A percentile compares a stretch with the other conserved stretches of the same genome.
Evolutionary conservation across 2,113 vertebrate species (phyloP).

Genomic region (Sula dactylatra): DNA sequence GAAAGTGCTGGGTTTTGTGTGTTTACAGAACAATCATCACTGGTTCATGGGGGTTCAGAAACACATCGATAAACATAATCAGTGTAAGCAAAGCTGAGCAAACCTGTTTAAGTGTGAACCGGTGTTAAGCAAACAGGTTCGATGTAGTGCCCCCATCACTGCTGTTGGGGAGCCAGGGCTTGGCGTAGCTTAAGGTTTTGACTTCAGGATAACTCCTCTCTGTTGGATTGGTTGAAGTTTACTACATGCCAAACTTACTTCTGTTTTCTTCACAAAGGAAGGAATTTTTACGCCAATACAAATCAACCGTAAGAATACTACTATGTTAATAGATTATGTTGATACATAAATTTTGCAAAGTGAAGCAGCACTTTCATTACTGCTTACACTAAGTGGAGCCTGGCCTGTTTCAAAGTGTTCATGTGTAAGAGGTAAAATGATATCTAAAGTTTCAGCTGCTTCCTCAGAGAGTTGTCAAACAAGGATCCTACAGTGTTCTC

Average conservation of each 20-base stretch:
- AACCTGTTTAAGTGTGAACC: background rate
- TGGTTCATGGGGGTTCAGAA: background rate
- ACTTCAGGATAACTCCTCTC: background rate
- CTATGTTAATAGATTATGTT: background rate
- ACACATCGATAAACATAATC: background rate
- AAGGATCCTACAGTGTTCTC: background rate
- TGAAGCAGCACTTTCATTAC: background rate
- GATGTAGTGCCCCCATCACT: rapidly evolving
- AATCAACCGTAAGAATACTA: background rate
- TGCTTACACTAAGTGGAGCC: background rate
- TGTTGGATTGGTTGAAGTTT: background rate
- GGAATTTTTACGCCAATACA: background rate
- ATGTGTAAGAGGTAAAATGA: background rate
- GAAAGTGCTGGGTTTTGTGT: background rate
- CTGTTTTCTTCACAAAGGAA: background rate
- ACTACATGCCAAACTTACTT: background rate
- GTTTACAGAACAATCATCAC: background rate
- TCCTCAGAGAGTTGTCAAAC: background rate
- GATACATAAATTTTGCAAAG: background rate
- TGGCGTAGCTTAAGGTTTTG: background rate
- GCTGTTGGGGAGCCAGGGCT: background rate
- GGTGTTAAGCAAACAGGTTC: background rate
- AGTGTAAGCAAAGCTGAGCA: background rate
- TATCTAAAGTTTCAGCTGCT: background rate
- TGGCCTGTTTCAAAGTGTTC: background rate